Evolutionary conservation across 2,797 vertebrate species (phyloP), one percentile per base, ranked within the genome.

Genomic region (Naso thynnoides): DNA sequence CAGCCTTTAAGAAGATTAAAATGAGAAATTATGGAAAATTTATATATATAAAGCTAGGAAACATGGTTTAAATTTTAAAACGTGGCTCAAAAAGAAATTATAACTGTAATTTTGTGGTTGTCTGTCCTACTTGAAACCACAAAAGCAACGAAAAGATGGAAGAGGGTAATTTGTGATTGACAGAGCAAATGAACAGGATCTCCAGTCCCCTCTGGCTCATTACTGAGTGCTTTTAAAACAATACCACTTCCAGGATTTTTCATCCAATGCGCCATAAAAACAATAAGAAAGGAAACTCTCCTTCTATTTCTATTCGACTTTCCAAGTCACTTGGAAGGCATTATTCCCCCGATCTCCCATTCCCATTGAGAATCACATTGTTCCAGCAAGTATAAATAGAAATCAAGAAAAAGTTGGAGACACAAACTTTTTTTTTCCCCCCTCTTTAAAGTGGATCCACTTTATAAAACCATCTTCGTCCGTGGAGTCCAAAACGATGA

Each of bases 341-440:
- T 63, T 63, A 87, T 82, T 84, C 83, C 87, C 86, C 74, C 19
- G 18, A 71, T 78, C 78, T 75, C 74, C 66, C 65, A 31, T 59
- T 77, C 73, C 86, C 74, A 3, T 36, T 2, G 83, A 88, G 87
- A 77, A 74, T 78, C 78, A 70, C 73, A 88, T 84, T 82, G 89
- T 90, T 88, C 80, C 81, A 85, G 84, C 29, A 72, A 85, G 76
- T 87, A 92, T 87, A 88, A 90, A 91, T 91, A 90, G 88, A 87
- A 87, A 87, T 78, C 70, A 86, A 89, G 85, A 84, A 81, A 87
- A 83, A 87, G 83, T 78, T 82, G 78, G 86, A 83, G 87, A 86
- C 70, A 72, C 49, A 48, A 89, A 92, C 84, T 90, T 89, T 79
- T 45, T 63, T 70, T 76, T 70, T 73, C 2, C 13, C 18, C 14